Conservation (phyloP, 1,140 invertebrate genomes). For the silkworm (Bombyx mori) region DNA sequence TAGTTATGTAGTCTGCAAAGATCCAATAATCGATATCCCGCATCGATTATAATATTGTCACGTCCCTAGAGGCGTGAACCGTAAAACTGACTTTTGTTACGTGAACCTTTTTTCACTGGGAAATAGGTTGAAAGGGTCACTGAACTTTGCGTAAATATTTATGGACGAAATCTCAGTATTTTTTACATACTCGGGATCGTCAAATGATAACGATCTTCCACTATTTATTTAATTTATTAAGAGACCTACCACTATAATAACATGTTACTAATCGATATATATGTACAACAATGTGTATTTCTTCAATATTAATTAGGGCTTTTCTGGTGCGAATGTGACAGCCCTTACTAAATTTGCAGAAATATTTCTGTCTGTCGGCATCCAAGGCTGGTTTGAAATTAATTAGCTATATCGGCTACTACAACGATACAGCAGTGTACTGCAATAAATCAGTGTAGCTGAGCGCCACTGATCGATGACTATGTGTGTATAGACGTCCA, state of each 20-base stretch:
- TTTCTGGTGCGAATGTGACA: too few relatives aligned
- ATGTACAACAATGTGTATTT: too few relatives aligned
- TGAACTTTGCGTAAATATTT: constrained; percentile 19
- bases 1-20: too few relatives aligned
- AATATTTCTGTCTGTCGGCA: too few relatives aligned
- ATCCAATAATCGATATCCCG: constrained; percentile 12
- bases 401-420: constrained; percentile 33
- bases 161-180: too few relatives aligned
- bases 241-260: too few relatives aligned
- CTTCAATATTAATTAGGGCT: too few relatives aligned
- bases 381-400: constrained; percentile 12
- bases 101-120: constrained; percentile 29
- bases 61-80: constrained; percentile 42
- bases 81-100: constrained; percentile 34
- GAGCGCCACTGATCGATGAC: constrained; percentile 31
- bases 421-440: constrained; percentile 16
- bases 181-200: too few relatives aligned
- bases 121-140: constrained; percentile 38
- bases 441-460: constrained; percentile 33
- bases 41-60: constrained; percentile 44
- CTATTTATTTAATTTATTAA: too few relatives aligned
- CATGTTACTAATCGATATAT: too few relatives aligned
- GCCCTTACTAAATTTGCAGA: too few relatives aligned
- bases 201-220: too few relatives aligned
- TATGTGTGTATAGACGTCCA: constrained; percentile 6